Evolutionary conservation across 2,797 vertebrate species (phyloP), one percentile per base, ranked within the genome.

Genomic region (Rachycentron canadum): DNA sequence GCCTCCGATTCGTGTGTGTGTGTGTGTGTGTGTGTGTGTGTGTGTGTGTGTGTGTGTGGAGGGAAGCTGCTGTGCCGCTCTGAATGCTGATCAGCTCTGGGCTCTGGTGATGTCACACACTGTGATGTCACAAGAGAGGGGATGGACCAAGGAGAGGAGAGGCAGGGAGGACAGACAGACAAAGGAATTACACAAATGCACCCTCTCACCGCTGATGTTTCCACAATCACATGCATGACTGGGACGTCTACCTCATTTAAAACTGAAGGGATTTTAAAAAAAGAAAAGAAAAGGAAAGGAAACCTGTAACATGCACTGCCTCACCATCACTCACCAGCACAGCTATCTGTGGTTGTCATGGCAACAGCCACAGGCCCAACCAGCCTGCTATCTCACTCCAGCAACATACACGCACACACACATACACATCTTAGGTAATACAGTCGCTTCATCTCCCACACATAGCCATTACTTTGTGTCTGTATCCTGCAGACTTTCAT

Each of bases 281-380:
- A 49, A 32, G 14, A 25, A 17, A 38, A 13, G 65, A 60, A 26
- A 58, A 53, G 21, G 25, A 30, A 52, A 49, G 26, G 43, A 56
- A 50, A 76, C 3, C 30, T 58, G 47, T 47, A 78, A 76, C 53
- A 69, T 59, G 60, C 70, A 32, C 60, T 55, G 52, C 26, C 81
- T 89, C 79, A 76, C 84, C 71, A 64, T 65, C 45, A 76, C 85
- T 90, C 82, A 76, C 86, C 50, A 87, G 78, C 78, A 89, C 85
- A 84, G 83, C 88, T 87, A 88, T 90, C 81, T 70, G 59, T 49
- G 91, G 95, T 96, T 90, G 92, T 93, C 92, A 94, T 94, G 91
- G 94, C 91, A 96, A 95, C 94, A 89, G 90, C 92, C 83, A 92
- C 89, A 82, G 91, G 86, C 89, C 88, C 88, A 85, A 86, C 90